Evolutionary conservation across 2,797 vertebrate genomes (phyloP).

Genomic region (Ceryle rudis): DNA sequence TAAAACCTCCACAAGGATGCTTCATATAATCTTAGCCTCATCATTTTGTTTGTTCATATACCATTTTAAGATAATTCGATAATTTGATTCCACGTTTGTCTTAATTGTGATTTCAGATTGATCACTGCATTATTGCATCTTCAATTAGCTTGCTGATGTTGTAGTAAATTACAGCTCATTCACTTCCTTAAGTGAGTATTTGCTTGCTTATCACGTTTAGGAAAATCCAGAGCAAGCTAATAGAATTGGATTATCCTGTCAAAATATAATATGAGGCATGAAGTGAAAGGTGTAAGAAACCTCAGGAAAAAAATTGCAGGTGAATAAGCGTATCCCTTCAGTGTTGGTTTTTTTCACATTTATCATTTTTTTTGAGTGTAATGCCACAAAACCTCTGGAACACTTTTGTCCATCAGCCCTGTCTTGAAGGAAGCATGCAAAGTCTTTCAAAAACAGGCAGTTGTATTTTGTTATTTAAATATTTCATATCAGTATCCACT

Average conservation of each 20-base stretch:
- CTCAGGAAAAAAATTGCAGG: not conserved
- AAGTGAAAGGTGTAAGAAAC: not conserved
- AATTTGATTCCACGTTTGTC: not conserved
- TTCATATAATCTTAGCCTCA: not conserved
- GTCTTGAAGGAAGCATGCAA: not conserved
- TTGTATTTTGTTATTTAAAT: not conserved
- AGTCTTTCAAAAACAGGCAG: not conserved
- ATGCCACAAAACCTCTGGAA: not conserved
- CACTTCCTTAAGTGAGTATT: not conserved
- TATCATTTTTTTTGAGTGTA: not conserved
- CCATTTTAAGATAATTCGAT: constrained; percentile 19
- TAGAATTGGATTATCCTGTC: constrained; percentile 14
- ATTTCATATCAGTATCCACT: not conserved
- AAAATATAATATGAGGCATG: not conserved
- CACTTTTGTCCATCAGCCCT: not conserved
- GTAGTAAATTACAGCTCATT: constrained; percentile 17
- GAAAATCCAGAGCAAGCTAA: not conserved
- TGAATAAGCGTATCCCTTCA: not conserved
- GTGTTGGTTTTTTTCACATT: rapidly evolving
- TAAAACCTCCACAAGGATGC: not conserved
- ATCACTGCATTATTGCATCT: constrained; percentile 46
- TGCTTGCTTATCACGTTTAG: not conserved
- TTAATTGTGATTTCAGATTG: constrained; percentile 45
- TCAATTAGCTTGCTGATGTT: constrained; percentile 36
- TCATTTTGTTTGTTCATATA: constrained; percentile 3